A percentile compares a stretch with the other conserved stretches of the same genome.
Conservation (phyloP, 2,888 invertebrate genomes). For the Argynnis bischoffii region DNA sequence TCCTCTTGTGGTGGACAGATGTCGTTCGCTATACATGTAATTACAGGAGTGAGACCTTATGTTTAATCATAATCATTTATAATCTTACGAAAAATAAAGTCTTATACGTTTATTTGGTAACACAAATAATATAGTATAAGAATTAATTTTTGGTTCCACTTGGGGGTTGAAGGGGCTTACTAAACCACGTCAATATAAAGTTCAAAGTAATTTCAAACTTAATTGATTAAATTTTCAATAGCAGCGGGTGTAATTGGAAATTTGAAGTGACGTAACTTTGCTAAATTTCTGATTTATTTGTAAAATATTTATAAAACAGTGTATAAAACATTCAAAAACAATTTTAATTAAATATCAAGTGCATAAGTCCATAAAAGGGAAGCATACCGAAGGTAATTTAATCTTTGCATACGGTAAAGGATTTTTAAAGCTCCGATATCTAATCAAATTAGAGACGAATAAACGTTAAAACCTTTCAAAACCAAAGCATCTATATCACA, state of each 20-base stretch:
- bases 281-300: conserved; percentile 10
- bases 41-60: too few relatives aligned
- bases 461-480: conserved; percentile 30
- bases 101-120: neutral
- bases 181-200: conserved; percentile 7
- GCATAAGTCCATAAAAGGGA: conserved; percentile 17
- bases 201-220: conserved; percentile 34
- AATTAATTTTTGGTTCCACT: too few relatives aligned
- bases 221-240: conserved; percentile 14
- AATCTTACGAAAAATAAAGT: too few relatives aligned
- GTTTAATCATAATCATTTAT: too few relatives aligned
- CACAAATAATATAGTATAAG: too few relatives aligned
- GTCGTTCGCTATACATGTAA: too few relatives aligned
- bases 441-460: conserved; percentile 38
- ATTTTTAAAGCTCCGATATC: conserved; percentile 34
- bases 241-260: conserved; percentile 15
- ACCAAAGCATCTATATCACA: conserved; percentile 33
- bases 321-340: neutral
- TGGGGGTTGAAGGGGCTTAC: neutral
- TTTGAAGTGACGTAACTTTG: conserved; percentile 10
- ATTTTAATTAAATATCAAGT: conserved; percentile 14
- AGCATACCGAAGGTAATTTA: conserved; percentile 19
- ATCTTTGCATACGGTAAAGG: conserved; percentile 32
- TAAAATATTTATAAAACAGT: neutral
- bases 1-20: too few relatives aligned